phyloP scores from a whole-genome alignment of 2,797 vertebrate species.

The Anas georgica region DNA sequence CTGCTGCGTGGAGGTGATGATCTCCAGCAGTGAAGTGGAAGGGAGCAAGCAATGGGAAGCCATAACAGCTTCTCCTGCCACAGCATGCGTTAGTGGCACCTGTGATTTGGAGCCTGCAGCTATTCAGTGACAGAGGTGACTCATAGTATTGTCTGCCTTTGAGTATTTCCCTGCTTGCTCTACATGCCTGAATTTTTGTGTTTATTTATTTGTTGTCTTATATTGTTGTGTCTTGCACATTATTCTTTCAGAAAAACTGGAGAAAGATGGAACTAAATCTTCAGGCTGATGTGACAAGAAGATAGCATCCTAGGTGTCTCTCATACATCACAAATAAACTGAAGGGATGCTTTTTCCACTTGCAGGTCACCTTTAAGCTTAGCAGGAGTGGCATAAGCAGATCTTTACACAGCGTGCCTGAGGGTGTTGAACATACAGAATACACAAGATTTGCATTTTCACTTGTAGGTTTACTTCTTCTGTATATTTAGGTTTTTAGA shows the following conservation, averaged over 20 bases:
- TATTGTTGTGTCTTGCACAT: background rate
- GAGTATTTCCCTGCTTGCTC: background rate
- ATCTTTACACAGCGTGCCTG: background rate
- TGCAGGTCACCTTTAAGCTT: background rate
- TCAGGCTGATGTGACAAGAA: rapidly evolving
- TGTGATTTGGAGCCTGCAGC: background rate
- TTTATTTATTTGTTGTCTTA: background rate
- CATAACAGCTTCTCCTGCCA: background rate
- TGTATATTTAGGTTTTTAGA: background rate
- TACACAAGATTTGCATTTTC: background rate
- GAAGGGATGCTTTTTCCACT: background rate
- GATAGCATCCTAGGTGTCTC: background rate
- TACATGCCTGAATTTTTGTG: background rate
- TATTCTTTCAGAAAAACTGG: background rate
- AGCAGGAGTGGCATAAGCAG: background rate
- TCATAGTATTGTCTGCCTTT: background rate
- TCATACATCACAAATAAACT: background rate
- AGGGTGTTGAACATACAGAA: background rate
- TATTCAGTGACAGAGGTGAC: background rate
- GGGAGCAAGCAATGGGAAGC: background rate
- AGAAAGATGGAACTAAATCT: background rate
- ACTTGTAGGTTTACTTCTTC: background rate
- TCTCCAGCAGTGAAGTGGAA: background rate
- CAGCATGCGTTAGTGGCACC: background rate
- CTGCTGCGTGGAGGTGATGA: background rate